Conservation (phyloP, 2,888 invertebrate genomes). For the Ptilodon capucinus region DNA sequence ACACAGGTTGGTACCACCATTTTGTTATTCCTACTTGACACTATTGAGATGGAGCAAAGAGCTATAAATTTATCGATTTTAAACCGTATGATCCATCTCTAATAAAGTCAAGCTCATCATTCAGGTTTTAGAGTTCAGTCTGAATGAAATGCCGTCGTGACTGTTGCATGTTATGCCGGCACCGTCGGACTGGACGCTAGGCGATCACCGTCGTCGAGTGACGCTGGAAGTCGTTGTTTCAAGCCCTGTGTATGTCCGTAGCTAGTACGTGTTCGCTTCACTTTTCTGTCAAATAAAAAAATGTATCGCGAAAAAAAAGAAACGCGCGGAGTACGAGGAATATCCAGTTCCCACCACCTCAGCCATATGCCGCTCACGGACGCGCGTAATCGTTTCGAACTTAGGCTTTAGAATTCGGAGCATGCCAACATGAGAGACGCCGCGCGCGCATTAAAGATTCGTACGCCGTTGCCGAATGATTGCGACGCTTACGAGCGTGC, state of each 20-base stretch:
- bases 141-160: conserved; percentile 10
- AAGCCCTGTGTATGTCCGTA: conserved; percentile 58
- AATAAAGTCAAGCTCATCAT: conserved; percentile 11
- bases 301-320: conserved; percentile 30
- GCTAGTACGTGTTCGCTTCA: conserved; percentile 74
- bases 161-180: not conserved
- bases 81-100: not conserved
- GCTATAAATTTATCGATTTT: not conserved
- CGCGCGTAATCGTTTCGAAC: conserved; percentile 64
- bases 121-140: conserved; percentile 12
- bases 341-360: conserved; percentile 63
- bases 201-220: conserved; percentile 29
- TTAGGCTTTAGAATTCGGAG: conserved; percentile 54
- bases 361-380: conserved; percentile 66
- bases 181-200: conserved; percentile 14
- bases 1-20: conserved; percentile 60
- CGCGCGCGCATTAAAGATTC: conserved; percentile 56
- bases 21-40: not conserved
- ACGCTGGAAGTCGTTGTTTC: conserved; percentile 48
- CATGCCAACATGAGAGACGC: conserved; percentile 56
- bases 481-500: conserved; percentile 63
- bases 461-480: conserved; percentile 48
- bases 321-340: conserved; percentile 65
- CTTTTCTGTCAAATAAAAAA: conserved; percentile 45
- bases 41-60: no score